Percentiles rank a stretch among this genome's conserved stretches.
These are phyloP conservation scores for Physocephala rufipes DNA, from an alignment of 2,888 invertebrate species.

Conservation along the genomic window DNA sequence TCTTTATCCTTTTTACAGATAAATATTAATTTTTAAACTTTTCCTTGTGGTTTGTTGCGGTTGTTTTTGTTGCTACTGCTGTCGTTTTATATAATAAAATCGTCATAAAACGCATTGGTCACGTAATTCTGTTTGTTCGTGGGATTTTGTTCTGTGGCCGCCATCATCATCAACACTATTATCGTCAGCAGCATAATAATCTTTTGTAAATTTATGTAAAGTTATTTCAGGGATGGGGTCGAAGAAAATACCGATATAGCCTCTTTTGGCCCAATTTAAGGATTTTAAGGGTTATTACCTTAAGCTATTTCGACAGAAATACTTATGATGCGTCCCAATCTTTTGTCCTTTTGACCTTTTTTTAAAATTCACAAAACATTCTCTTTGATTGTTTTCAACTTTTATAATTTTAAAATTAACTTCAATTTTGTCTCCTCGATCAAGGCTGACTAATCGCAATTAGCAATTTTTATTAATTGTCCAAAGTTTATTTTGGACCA, in stretches of 20 bases:
- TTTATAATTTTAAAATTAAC: no score
- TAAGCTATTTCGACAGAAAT: no score
- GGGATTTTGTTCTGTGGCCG: conserved; percentile 63
- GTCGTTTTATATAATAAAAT: conserved; percentile 61
- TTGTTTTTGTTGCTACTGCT: conserved; percentile 45
- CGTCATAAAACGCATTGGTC: conserved; percentile 66
- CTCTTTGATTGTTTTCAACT: no score
- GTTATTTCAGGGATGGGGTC: no score
- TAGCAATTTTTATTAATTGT: neutral
- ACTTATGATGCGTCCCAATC: neutral
- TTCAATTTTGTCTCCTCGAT: neutral
- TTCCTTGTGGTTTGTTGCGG: neutral
- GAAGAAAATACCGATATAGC: no score
- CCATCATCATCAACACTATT: neutral
- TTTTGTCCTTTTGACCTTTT: no score
- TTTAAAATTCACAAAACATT: no score
- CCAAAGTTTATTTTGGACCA: conserved; percentile 10
- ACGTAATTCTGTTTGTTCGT: conserved; percentile 66
- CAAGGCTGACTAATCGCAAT: neutral
- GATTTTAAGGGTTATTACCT: no score
- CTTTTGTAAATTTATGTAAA: conserved; percentile 60
- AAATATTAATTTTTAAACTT: conserved; percentile 26
- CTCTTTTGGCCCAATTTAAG: no score
- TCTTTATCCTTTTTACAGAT: conserved; percentile 11
- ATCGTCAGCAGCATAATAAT: conserved; percentile 25